phyloP scores from a whole-genome alignment of 1,140 invertebrate species.

The Augochlora pura region DNA sequence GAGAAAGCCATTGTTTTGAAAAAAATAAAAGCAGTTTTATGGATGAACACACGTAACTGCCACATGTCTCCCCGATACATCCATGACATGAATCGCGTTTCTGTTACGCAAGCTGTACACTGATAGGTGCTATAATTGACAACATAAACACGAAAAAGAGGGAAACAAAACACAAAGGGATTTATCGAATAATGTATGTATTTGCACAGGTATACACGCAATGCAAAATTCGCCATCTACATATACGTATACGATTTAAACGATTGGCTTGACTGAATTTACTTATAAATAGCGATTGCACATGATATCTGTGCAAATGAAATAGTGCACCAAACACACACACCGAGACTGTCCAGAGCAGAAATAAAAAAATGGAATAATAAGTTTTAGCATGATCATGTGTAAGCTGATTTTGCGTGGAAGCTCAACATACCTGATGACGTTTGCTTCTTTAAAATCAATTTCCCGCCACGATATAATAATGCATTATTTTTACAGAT shows the following conservation, averaged over 20 bases:
- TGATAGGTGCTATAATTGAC: conserved; percentile 18
- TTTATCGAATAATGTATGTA: conserved; percentile 13
- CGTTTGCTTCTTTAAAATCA: conserved; percentile 17
- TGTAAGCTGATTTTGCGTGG: not conserved
- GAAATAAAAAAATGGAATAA: not conserved
- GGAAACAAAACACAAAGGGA: conserved; percentile 5
- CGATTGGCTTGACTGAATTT: not conserved
- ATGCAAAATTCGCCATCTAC: conserved; percentile 30
- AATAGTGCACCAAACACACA: conserved; percentile 1
- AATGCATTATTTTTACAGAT: not conserved
- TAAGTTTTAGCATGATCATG: not conserved
- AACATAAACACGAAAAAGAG: conserved; percentile 30
- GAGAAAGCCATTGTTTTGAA: conserved; percentile 27
- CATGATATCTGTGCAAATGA: conserved; percentile 22
- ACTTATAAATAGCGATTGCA: conserved; percentile 29
- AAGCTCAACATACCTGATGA: conserved; percentile 32
- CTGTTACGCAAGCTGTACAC: conserved; percentile 29
- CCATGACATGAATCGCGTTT: conserved; percentile 27
- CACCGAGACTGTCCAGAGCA: not conserved
- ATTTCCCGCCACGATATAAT: conserved; percentile 33
- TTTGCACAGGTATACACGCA: conserved; percentile 36
- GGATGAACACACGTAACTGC: not conserved
- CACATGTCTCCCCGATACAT: not conserved
- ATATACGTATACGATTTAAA: conserved; percentile 8
- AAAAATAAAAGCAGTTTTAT: conserved; percentile 14